Evolutionary conservation across 2,888 invertebrate species (phyloP), one percentile per base, ranked within the genome.

Genomic region (Cerastis leucographa): DNA sequence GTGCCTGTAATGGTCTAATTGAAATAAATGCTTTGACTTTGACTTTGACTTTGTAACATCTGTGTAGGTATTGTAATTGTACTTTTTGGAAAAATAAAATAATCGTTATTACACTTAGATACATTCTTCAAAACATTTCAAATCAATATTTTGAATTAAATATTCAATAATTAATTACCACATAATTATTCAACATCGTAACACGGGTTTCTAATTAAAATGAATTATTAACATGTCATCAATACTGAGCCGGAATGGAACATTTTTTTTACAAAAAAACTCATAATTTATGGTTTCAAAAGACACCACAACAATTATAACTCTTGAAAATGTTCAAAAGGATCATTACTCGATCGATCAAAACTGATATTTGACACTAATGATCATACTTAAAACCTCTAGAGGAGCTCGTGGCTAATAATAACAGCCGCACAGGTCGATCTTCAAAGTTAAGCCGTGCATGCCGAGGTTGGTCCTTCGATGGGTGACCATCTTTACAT

Each of bases 211-310:
- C 5, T 65, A 73, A 65, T 65, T 71, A 56, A 3, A 64, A 49
- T 65, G 1, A 56, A 46, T 42, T 7, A 42, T 17, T 80, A 25
- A 25, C 14, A 25, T 25, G 7, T 22, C 22, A 22, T 29, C 14
- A 14, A 35, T 49, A 42, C 5, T 25, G 1, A 42, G 2, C 1
- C 22, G 14, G 54, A 44, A 44, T 17, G 2, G 12, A 17, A 64
- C 2, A 44, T 11, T 29, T 9, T 54, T 29, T 19, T 11, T 49
- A 69, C 40, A 11, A 29, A 70, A 51, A n/a, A 19, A 74, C 9
- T 74, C 29, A n/a, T 19, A 61, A 40, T 61, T 9, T 29, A 14
- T 49, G 7, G 49, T 17, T 74, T 42, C 14, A 61, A 42, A 75
- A 19, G n/a, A 49, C 29, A 29, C 40, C 12, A n/a, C 22, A n/a